A percentile compares a stretch with the other conserved stretches of the same genome.
Conservation (phyloP, 2,797 vertebrate species). For the Megaceryle alcyon region DNA sequence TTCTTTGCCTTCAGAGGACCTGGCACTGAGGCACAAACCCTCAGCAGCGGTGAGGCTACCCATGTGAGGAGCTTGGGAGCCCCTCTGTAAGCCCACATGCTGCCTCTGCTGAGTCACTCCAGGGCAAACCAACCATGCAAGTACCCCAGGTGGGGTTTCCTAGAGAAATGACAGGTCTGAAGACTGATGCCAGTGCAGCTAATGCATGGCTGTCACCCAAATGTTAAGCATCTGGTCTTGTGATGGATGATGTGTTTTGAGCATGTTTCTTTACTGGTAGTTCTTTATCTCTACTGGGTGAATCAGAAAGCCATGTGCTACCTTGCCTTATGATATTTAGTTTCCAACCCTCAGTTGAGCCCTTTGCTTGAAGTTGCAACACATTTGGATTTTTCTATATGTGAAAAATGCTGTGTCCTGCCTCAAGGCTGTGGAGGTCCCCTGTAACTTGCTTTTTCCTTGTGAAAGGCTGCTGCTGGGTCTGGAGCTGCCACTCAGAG, state of each 20-base stretch:
- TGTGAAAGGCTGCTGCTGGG: accelerated
- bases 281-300: neutral
- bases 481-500: neutral
- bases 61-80: neutral
- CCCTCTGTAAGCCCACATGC: accelerated
- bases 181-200: neutral
- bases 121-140: accelerated
- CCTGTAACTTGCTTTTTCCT: neutral
- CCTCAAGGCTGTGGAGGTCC: accelerated
- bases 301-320: neutral
- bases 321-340: neutral
- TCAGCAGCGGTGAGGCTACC: accelerated
- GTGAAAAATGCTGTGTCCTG: neutral
- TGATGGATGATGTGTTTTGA: neutral
- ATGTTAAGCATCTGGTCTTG: neutral
- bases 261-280: neutral
- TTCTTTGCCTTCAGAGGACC: neutral
- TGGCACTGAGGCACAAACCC: accelerated
- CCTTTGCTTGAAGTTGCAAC: neutral
- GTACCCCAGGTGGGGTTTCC: neutral
- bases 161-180: neutral
- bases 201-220: neutral
- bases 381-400: neutral
- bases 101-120: neutral
- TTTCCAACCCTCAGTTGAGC: neutral